Evolutionary conservation across 2,888 invertebrate genomes (phyloP), one percentile per base, ranked within the genome.

Genomic region (Lycocerus yunnanus): DNA sequence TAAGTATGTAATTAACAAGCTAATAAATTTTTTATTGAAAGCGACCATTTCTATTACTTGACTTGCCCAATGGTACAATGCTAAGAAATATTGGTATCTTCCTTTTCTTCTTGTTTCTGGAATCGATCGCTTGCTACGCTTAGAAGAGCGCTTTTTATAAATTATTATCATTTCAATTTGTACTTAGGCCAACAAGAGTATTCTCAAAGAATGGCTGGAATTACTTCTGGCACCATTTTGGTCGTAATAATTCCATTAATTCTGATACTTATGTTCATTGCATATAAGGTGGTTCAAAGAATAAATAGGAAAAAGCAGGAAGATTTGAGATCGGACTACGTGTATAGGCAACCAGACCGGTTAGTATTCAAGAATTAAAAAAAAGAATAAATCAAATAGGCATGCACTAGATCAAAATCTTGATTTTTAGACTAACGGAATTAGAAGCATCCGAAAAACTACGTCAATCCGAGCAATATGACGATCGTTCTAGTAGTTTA

Each of bases 131-230:
- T 81, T 79, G 67, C 69, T 58, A 66, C 77, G 78, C 77, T 76
- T 13, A 8, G 14, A 59, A 27, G 18, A 15, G 1, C 4, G n/a
- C 20, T 27, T 15, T 58, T 43, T 8, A 9, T 43, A 15, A 15
- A 20, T 21, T 24, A 15, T 66, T 18, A 58, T 73, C 66, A 71
- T 61, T 74, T 24, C 72, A 72, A 72, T 65, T 58, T 65, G 66
- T 71, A 72, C 73, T 73, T 88, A 95, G 95, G 94, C 82, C 91
- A 93, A 80, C 93, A 94, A 85, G 95, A 95, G 87, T 95, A 94
- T 86, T 92, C 93, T 13, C 90, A 94, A 6, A 90, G 94, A 69
- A 92, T 93, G 80, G 92, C 94, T 21, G 95, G 95, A 15, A 88
- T 93, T 9, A 94, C 96, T 2, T 91, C 93, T 84, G 95, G 93